phyloP scores from a whole-genome alignment of 2,113 vertebrate genomes.

The Agelaius phoeniceus region DNA sequence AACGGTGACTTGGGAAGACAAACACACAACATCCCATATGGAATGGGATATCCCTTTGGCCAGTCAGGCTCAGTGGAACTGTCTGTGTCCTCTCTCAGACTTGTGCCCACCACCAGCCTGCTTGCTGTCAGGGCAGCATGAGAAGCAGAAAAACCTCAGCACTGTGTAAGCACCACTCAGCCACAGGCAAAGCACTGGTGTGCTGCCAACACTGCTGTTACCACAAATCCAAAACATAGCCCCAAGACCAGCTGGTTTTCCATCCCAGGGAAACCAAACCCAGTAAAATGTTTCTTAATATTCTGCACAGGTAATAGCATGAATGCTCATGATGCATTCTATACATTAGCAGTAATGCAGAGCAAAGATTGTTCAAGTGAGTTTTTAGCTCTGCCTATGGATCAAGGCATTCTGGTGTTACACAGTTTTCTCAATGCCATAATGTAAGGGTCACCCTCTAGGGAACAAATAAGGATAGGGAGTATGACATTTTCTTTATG shows the following conservation, averaged over 20 bases:
- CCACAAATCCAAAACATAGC: not conserved
- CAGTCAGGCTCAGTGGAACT: not conserved
- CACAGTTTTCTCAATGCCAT: not conserved
- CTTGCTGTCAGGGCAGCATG: rapidly evolving
- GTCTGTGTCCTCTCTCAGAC: not conserved
- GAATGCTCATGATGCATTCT: not conserved
- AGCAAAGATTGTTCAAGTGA: not conserved
- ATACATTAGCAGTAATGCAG: not conserved
- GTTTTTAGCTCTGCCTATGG: not conserved
- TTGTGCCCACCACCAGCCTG: not conserved
- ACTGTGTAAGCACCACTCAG: not conserved
- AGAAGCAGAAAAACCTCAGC: not conserved
- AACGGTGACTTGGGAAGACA: not conserved
- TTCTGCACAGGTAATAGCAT: not conserved
- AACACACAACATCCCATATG: rapidly evolving
- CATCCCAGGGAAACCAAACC: not conserved
- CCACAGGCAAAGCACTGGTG: rapidly evolving
- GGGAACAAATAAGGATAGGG: not conserved
- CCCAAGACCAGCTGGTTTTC: not conserved
- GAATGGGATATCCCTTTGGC: not conserved
- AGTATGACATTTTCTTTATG: not conserved
- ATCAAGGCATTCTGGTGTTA: not conserved
- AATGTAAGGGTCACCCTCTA: not conserved
- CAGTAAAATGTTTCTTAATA: not conserved
- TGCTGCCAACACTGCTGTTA: not conserved